Percentiles rank a stretch among this genome's conserved stretches.
These are phyloP conservation scores for Halcyon chelicuti DNA, from an alignment of 2,797 vertebrate species.

Conservation along the genomic window DNA sequence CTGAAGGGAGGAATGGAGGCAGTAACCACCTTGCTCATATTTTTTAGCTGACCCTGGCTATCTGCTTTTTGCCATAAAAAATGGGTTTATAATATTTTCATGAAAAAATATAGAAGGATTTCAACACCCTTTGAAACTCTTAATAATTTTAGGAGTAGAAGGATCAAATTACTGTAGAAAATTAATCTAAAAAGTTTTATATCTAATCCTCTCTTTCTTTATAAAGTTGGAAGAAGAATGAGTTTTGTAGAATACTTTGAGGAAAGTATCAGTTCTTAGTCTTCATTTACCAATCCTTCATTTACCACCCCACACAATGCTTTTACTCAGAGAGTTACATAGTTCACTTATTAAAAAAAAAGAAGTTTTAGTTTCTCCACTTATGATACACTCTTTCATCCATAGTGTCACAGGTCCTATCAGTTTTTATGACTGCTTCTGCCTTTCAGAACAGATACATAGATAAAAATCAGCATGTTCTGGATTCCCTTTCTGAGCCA, in stretches of 20 bases:
- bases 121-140: not conserved
- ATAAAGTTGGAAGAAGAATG: not conserved
- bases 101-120: not conserved
- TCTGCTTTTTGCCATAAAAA: not conserved
- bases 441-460: not conserved
- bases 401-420: not conserved
- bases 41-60: not conserved
- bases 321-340: not conserved
- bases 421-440: not conserved
- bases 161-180: not conserved
- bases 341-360: not conserved
- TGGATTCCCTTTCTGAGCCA: not conserved
- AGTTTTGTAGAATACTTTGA: not conserved
- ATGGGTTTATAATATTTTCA: not conserved
- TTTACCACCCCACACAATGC: not conserved
- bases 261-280: not conserved
- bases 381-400: not conserved
- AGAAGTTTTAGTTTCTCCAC: not conserved
- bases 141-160: not conserved
- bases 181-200: not conserved
- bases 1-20: not conserved
- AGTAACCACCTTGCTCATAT: not conserved
- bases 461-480: not conserved
- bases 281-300: not conserved
- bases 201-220: not conserved